Evolutionary conservation across 2,888 invertebrate species (phyloP).

Genomic region (Tillus elongatus): DNA sequence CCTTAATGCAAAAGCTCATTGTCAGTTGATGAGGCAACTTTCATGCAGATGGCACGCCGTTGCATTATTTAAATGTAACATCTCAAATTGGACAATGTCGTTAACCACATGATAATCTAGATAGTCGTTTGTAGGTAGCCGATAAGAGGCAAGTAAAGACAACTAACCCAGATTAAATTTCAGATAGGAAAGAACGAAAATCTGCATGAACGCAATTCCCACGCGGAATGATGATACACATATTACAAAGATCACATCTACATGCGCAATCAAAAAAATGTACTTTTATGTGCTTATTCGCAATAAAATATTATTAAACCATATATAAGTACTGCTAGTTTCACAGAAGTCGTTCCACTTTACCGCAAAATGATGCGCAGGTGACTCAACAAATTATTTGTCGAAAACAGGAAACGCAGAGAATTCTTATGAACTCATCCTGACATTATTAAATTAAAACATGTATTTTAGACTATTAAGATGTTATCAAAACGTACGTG

Average conservation of each 20-base stretch:
- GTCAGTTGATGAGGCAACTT: no score
- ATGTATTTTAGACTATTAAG: no score
- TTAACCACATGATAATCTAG: background rate
- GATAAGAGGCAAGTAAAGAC: background rate
- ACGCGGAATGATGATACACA: slow-evolving; percentile 4
- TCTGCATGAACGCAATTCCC: slow-evolving; percentile 1
- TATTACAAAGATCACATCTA: background rate
- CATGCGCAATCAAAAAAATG: slow-evolving; percentile 3
- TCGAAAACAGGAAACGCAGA: no score
- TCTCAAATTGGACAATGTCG: background rate
- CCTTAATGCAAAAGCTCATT: no score
- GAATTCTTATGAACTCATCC: no score
- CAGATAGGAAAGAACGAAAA: background rate
- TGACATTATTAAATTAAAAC: no score
- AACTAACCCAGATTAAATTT: slow-evolving; percentile 1
- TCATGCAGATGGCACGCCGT: no score
- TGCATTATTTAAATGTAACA: no score
- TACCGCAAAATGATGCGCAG: no score
- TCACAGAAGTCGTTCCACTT: slow-evolving; percentile 2
- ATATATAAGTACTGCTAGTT: slow-evolving; percentile 1
- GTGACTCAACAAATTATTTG: no score
- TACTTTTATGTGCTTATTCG: no score
- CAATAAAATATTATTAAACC: slow-evolving; percentile 3
- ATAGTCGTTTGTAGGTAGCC: background rate
- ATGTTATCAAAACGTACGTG: no score